A percentile compares a stretch with the other conserved stretches of the same genome.
phyloP scores from a whole-genome alignment of 2,888 invertebrate species.

The Harpagoxenus sublaevis region DNA sequence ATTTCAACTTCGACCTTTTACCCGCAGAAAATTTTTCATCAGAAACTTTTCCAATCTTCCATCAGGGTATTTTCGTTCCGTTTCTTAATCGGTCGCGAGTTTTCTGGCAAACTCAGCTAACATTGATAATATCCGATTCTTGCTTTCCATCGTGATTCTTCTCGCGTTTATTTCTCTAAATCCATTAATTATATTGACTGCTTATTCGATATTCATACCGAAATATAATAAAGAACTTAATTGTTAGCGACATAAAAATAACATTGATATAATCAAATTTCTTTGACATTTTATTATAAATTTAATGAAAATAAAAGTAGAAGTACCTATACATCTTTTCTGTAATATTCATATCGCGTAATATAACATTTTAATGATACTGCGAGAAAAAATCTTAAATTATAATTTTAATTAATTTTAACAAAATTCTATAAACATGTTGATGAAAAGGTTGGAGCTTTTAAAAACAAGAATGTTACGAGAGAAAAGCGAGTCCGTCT shows the following conservation, averaged over 20 bases:
- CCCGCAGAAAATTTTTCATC: conserved; percentile 49
- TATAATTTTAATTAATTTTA: conserved; percentile 37
- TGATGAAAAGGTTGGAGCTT: conserved; percentile 26
- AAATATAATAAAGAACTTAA: neutral
- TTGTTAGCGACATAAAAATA: neutral
- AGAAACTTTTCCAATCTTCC: conserved; percentile 54
- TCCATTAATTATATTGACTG: neutral
- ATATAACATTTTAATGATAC: conserved; percentile 7
- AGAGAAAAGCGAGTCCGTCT: conserved; percentile 22
- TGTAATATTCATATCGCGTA: neutral
- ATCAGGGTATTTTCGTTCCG: conserved; percentile 43
- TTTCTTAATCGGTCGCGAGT: conserved; percentile 42
- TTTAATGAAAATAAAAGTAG: neutral
- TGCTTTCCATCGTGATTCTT: neutral
- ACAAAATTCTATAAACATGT: conserved; percentile 24
- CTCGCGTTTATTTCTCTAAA: conserved; percentile 13
- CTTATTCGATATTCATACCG: neutral
- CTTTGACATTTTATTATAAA: neutral
- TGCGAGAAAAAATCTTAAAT: conserved; percentile 19
- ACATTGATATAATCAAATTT: neutral
- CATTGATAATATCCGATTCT: conserved; percentile 18
- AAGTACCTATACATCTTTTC: neutral
- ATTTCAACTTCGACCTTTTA: conserved; percentile 43
- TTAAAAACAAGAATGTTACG: conserved; percentile 36
- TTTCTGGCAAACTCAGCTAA: conserved; percentile 43